Evolutionary conservation across 2,113 vertebrate species (phyloP).

Genomic region (Boleophthalmus pectinirostris): DNA sequence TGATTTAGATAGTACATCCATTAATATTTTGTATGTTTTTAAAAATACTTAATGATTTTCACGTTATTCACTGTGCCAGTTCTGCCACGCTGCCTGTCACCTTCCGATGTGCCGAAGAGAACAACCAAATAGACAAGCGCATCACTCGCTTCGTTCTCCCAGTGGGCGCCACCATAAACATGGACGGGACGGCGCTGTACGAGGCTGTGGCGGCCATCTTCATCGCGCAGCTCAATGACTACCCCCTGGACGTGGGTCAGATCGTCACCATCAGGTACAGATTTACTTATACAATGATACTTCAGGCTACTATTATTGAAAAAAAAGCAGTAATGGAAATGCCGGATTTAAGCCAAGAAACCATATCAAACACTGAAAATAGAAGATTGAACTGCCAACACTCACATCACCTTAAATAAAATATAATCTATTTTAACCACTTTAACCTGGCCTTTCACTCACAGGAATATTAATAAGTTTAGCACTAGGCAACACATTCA

Average conservation of each 20-base stretch:
- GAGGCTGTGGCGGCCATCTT: conserved; percentile 97
- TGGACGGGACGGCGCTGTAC: conserved; percentile 97
- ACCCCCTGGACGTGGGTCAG: conserved; percentile 85
- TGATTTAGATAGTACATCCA: background rate
- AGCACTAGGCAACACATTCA: too few species aligned
- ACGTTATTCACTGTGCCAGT: conserved; percentile 61
- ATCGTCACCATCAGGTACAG: conserved; percentile 93
- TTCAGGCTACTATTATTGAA: background rate
- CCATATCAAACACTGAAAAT: background rate
- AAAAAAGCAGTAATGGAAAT: background rate
- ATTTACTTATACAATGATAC: background rate
- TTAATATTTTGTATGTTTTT: background rate
- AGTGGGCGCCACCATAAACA: conserved; percentile 97
- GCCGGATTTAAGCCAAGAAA: background rate
- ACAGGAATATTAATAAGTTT: too few species aligned
- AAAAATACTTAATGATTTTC: background rate
- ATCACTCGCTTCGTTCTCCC: conserved; percentile 97
- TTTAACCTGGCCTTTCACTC: too few species aligned
- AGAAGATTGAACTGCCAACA: too few species aligned
- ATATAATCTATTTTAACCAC: too few species aligned
- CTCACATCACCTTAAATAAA: too few species aligned
- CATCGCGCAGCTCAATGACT: conserved; percentile 92
- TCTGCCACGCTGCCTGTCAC: conserved; percentile 96
- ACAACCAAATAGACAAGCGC: conserved; percentile 90
- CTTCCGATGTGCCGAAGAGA: conserved; percentile 96